phyloP scores from a whole-genome alignment of 1,140 invertebrate genomes.

The Macrocentrus cingulum region DNA sequence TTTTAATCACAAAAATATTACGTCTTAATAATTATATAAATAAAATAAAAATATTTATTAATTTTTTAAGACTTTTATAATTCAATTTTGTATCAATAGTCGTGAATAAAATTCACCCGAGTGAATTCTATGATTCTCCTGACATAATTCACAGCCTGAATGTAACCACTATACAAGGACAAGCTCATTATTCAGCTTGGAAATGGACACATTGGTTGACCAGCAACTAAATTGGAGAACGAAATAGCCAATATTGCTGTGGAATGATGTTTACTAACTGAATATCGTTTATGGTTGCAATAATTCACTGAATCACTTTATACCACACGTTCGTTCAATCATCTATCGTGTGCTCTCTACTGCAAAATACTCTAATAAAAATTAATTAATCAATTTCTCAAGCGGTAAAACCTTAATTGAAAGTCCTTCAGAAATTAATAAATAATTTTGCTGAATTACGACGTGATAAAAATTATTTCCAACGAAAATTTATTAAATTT shows the following conservation, averaged over 20 bases:
- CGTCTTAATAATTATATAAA: too few species aligned
- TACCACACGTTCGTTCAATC: conserved; percentile 4
- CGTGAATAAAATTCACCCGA: conserved; percentile 4
- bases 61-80: too few species aligned
- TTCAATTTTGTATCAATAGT: not conserved
- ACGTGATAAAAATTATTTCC: too few species aligned
- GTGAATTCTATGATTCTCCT: too few species aligned
- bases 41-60: too few species aligned
- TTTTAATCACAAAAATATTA: too few species aligned
- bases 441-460: too few species aligned
- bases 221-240: conserved; percentile 19
- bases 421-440: too few species aligned
- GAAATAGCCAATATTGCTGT: conserved; percentile 4
- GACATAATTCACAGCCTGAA: not conserved
- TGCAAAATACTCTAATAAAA: not conserved
- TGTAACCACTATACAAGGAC: not conserved
- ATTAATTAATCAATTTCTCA: not conserved
- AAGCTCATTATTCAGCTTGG: conserved; percentile 7
- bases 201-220: conserved; percentile 9
- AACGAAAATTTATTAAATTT: too few species aligned
- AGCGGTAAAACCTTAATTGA: conserved; percentile 16
- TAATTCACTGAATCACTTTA: not conserved
- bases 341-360: not conserved
- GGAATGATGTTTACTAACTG: conserved; percentile 1
- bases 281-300: not conserved